A percentile compares a stretch with the other conserved stretches of the same genome.
Conservation (phyloP, 2,113 vertebrate species). For the Smithornis capensis region DNA sequence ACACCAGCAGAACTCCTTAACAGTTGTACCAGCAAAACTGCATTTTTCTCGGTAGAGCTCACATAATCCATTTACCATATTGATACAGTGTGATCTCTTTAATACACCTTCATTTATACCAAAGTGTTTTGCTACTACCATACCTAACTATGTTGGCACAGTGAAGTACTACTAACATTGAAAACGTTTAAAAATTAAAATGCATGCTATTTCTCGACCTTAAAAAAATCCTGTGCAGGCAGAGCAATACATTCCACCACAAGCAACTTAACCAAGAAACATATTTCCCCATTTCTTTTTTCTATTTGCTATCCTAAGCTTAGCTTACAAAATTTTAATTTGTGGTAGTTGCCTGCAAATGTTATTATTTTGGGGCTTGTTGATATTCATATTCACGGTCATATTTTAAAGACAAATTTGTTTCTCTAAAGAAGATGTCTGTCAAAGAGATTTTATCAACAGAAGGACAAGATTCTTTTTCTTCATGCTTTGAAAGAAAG, state of each 20-base stretch:
- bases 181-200: not conserved
- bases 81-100: not conserved
- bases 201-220: not conserved
- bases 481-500: not conserved
- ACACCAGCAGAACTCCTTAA: not conserved
- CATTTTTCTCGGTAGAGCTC: not conserved
- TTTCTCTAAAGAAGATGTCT: not conserved
- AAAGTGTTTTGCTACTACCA: not conserved
- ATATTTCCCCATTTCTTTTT: not conserved
- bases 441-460: not conserved
- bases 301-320: not conserved
- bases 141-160: not conserved
- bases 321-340: not conserved
- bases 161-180: not conserved
- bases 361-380: not conserved
- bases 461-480: not conserved
- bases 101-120: not conserved
- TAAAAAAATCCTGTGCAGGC: not conserved
- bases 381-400: not conserved
- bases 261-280: not conserved
- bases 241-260: accelerated
- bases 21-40: not conserved
- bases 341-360: not conserved
- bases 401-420: not conserved
- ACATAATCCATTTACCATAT: not conserved